phyloP scores from a whole-genome alignment of 2,888 invertebrate species.

The Pegoplata infirma region DNA sequence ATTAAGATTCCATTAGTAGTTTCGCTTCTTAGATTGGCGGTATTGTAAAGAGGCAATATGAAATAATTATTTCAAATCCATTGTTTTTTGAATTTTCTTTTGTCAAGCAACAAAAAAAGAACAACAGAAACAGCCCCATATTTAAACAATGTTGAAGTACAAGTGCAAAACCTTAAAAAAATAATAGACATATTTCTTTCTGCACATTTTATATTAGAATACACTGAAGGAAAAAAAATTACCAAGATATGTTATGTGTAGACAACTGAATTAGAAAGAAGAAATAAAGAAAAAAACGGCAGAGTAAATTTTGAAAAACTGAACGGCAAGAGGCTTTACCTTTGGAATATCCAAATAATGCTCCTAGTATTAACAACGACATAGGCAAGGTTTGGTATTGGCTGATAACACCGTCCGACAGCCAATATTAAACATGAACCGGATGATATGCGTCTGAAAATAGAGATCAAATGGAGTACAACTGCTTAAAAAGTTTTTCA shows the following conservation, averaged over 20 bases:
- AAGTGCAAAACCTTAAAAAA: slow-evolving; percentile 38
- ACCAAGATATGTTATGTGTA: too few relatives aligned
- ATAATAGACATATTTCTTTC: slow-evolving; percentile 35
- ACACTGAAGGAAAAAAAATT: slow-evolving; percentile 11
- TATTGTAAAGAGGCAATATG: slow-evolving; percentile 14
- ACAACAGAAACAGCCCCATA: not conserved
- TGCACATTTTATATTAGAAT: not conserved
- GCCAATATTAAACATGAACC: too few relatives aligned
- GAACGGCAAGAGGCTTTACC: too few relatives aligned
- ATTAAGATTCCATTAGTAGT: slow-evolving; percentile 77
- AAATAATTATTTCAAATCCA: slow-evolving; percentile 16
- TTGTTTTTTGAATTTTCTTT: slow-evolving; percentile 5
- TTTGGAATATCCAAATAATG: too few relatives aligned
- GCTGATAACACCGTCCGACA: too few relatives aligned
- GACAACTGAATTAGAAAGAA: too few relatives aligned
- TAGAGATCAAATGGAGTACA: too few relatives aligned
- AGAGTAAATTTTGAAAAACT: not conserved
- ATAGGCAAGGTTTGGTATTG: too few relatives aligned
- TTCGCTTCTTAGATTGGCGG: slow-evolving; percentile 3
- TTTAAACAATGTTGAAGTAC: slow-evolving; percentile 44
- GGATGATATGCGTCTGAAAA: too few relatives aligned
- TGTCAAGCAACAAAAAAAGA: slow-evolving; percentile 5
- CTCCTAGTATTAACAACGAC: too few relatives aligned
- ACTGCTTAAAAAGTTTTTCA: too few relatives aligned
- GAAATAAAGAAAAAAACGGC: slow-evolving; percentile 4